Evolutionary conservation across 2,888 invertebrate genomes (phyloP), one percentile per base, ranked within the genome.

Genomic region (Nemotelus nigrinus): DNA sequence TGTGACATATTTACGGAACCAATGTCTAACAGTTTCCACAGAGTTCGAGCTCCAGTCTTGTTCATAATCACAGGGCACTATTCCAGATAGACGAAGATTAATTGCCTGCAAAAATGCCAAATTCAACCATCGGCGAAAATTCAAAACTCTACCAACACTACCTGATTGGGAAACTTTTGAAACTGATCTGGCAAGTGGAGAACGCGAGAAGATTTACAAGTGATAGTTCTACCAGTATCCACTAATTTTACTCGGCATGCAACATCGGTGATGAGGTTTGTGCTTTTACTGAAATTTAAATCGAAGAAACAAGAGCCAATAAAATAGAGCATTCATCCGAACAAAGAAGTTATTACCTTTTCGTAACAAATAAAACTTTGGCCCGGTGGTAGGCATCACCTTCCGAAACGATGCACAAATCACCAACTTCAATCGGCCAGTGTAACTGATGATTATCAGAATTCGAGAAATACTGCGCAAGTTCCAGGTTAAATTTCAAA

Each of bases 31-130:
- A 41, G 83, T 84, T 3, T 83, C 82, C n/a, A 83, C 86, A 1
- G 89, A 87, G 79, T 85, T 85, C 3, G 82, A 80, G 77, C 89
- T 90, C 91, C 91, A 92, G 25, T 85, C 85, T 50, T 84, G 84
- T 82, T 91, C 91, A 50, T 88, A 84, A 81, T 91, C 91, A 77
- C 86, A 86, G 1, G 91, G 91, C 55, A 85, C 84, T 25, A 91
- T 82, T 72, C 88, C 87, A 77, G 88, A 85, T 64, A 91, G 81
- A 81, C 88, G 89, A 67, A 91, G 85, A 81, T 91, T 90, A 1
- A 90, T 78, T n/a, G 83, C 84, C 79, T 80, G 41, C 3, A 58
- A 3, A 65, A 63, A 25, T 5, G 25, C 5, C 44, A 41, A 3
- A 58, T n/a, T 77, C 8, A 63, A 63, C 41, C 7, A 25, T 64